phyloP scores from a whole-genome alignment of 2,888 invertebrate species.

The Eucera pruinosa region DNA sequence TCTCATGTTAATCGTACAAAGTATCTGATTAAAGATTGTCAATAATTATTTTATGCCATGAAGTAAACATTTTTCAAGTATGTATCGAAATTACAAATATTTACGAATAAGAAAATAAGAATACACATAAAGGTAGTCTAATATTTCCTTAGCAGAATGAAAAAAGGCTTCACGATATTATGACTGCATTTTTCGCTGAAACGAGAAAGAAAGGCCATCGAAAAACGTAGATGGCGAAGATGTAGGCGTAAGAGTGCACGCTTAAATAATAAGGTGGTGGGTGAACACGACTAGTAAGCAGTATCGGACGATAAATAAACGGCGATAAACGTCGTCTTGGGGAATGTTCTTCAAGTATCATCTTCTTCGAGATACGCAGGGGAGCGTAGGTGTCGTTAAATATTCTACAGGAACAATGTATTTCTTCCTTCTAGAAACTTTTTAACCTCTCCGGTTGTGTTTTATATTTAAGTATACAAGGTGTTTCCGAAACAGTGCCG shows the following conservation, averaged over 20 bases:
- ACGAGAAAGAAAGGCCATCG: background rate
- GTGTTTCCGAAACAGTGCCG: no score
- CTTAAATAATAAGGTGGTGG: constrained; percentile 60
- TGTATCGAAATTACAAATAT: no score
- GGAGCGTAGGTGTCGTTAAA: constrained; percentile 60
- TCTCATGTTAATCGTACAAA: no score
- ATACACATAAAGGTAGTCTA: no score
- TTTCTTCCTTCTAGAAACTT: constrained; percentile 20
- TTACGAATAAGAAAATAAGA: no score
- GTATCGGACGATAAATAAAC: constrained; percentile 57
- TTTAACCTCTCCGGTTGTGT: constrained; percentile 7
- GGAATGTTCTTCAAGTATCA: constrained; percentile 53
- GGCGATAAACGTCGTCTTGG: constrained; percentile 63
- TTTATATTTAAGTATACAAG: constrained; percentile 26
- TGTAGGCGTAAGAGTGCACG: constrained; percentile 54
- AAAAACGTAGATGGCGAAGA: constrained; percentile 13
- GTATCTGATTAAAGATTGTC: no score
- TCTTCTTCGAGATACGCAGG: constrained; percentile 36
- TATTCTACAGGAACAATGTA: constrained; percentile 60
- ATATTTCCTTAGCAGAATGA: no score
- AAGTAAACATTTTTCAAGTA: no score
- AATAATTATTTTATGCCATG: no score
- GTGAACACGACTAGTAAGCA: constrained; percentile 53
- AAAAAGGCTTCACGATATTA: no score
- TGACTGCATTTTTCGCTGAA: background rate